Evolutionary conservation across 1,140 invertebrate genomes (phyloP).

Genomic region (Drosophila ambigua): DNA sequence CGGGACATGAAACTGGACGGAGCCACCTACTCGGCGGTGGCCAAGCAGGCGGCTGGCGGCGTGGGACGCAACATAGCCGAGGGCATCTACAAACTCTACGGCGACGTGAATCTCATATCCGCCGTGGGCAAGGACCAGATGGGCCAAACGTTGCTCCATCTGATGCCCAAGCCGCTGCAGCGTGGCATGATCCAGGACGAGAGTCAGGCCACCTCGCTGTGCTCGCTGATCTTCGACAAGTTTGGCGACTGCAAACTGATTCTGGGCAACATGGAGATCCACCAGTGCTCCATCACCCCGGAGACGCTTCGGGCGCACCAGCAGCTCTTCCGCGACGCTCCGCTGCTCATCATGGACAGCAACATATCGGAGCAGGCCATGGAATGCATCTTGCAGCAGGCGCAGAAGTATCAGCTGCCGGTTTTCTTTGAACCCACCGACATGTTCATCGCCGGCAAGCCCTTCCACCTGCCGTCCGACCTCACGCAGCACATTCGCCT

Average conservation of each 20-base stretch:
- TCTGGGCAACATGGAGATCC: constrained; percentile 93
- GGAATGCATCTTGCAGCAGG: constrained; percentile 87
- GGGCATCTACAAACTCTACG: constrained; percentile 89
- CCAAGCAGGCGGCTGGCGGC: constrained; percentile 90
- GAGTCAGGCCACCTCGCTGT: constrained; percentile 87
- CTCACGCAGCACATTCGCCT: constrained; percentile 85
- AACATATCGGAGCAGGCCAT: constrained; percentile 90
- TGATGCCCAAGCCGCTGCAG: constrained; percentile 74
- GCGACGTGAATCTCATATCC: constrained; percentile 89
- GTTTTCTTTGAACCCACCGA: constrained; percentile 90
- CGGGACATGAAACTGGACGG: constrained; percentile 88
- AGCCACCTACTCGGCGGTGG: constrained; percentile 88
- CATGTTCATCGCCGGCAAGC: constrained; percentile 85
- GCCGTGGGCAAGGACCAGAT: constrained; percentile 90
- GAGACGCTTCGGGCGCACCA: constrained; percentile 85
- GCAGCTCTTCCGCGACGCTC: constrained; percentile 85
- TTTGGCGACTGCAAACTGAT: constrained; percentile 91
- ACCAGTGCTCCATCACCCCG: constrained; percentile 87
- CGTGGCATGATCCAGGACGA: constrained; percentile 81
- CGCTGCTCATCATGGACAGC: constrained; percentile 92
- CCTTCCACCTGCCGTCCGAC: constrained; percentile 82
- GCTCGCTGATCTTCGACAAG: constrained; percentile 89
- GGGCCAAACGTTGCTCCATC: constrained; percentile 84
- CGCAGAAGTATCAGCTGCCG: constrained; percentile 86
- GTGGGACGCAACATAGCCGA: constrained; percentile 97